Base-by-base conservation (phyloP, 1,140 invertebrate genomes). In the Bemisia tabaci region DNA sequence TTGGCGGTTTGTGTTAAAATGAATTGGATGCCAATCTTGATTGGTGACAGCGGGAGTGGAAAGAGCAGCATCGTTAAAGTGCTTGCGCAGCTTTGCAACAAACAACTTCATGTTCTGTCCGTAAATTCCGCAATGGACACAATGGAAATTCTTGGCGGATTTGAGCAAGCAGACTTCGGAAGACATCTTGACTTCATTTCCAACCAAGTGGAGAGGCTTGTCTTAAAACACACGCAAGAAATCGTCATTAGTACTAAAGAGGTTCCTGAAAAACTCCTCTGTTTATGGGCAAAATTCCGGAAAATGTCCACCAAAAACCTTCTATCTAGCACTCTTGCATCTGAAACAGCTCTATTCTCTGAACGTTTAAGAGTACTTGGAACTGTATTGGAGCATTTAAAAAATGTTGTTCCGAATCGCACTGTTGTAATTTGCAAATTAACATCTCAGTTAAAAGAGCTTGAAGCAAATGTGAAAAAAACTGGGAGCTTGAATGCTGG, bases 51-150 rank as follows among this genome's bases (percentile, higher is more conserved):
- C 1, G 86, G 86, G 22, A 82, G 82, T 72, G 95, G 95, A 0
- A 98, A 98, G 80, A 90, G 87, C 63, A 86, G 84, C 69, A 73
- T 91, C 1, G 85, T 97, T 23, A 85, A 87, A 74, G 79, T 89
- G 22, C 76, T 97, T 25, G 85, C 94, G 0, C 80, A 84, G 69
- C 74, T 97, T 1, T 82, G 83, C 1, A 91, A 91, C 0, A 83
- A 85, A 69, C 80, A 85, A 64, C 79, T 98, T 1, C 82, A 85
- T 71, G 85, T 89, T 1, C 78, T 98, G 65, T 83, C 87, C n/a
- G 87, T 97, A 21, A 96, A 92, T 74, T 90, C 92, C 39, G 87
- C 91, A 59, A 97, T 95, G 86, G 95, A 98, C 74, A 95, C 95
- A 0, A 92, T 89, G 0, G 95, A 98, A 76, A 84, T 98, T 60